Percentiles rank a stretch among this genome's conserved stretches.
Conservation (phyloP, 2,113 vertebrate genomes). For the Pluvianellus socialis region DNA sequence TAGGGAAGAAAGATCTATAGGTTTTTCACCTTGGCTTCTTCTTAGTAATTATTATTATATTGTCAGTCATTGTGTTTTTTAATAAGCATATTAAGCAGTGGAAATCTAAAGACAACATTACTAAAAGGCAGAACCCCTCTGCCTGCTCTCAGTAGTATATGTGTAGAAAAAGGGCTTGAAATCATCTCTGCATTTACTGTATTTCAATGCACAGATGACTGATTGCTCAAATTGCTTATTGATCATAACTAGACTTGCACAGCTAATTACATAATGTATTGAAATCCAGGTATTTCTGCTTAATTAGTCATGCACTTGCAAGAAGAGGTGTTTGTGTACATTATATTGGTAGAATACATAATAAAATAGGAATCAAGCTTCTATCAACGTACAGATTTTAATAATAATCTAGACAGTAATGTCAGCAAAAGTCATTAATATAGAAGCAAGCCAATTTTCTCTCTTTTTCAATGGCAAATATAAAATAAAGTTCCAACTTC, state of each 20-base stretch:
- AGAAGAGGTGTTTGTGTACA: neutral
- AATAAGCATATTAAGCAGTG: neutral
- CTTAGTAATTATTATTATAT: neutral
- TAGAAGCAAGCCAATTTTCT: neutral
- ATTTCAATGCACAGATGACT: neutral
- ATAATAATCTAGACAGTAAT: neutral
- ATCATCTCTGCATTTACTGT: neutral
- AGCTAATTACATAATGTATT: neutral
- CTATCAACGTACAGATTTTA: neutral
- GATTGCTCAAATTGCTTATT: neutral
- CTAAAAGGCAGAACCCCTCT: neutral
- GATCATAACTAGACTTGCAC: neutral
- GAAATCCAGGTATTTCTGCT: neutral
- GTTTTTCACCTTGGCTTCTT: neutral
- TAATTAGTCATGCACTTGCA: neutral
- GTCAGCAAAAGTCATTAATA: neutral
- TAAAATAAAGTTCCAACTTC: neutral
- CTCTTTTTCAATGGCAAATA: neutral
- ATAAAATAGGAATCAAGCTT: neutral
- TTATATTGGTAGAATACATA: neutral
- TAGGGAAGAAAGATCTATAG: neutral
- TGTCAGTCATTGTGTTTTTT: neutral
- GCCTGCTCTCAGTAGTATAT: neutral
- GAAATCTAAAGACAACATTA: neutral
- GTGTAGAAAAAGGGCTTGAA: neutral